Conservation (phyloP, 30 jellyfish, hydroid and myxozoan species). For the Turritopsis rubra region DNA sequence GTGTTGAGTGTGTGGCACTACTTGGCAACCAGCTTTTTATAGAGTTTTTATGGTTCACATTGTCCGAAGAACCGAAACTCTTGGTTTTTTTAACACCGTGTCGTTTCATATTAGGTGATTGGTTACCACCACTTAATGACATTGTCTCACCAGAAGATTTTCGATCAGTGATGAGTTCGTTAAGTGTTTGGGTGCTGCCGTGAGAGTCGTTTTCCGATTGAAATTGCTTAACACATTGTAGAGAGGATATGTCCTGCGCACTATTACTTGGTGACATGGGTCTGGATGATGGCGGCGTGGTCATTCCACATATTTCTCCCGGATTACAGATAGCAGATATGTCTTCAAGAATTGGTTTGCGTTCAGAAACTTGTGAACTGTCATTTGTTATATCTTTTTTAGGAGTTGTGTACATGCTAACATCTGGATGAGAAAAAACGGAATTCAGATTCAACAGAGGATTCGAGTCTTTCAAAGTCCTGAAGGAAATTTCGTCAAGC, state of each 20-base stretch:
- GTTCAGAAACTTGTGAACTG: slow-evolving; percentile 13
- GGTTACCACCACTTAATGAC: slow-evolving; percentile 2
- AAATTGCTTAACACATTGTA: slow-evolving; percentile 36
- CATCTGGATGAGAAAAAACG: slow-evolving; percentile 12
- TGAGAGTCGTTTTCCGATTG: slow-evolving; percentile 35
- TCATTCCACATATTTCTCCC: slow-evolving; percentile 65
- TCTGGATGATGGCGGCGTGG: slow-evolving; percentile 90
- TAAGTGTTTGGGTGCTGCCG: slow-evolving; percentile 27
- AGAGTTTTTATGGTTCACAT: slow-evolving; percentile 20
- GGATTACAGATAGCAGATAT: slow-evolving; percentile 65
- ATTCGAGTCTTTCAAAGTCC: background rate
- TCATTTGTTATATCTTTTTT: background rate
- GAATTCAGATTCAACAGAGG: background rate
- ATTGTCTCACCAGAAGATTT: slow-evolving; percentile 48
- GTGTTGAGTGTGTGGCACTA: slow-evolving; percentile 30
- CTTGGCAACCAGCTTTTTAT: slow-evolving; percentile 28
- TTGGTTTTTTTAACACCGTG: slow-evolving; percentile 5
- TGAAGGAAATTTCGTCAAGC: background rate
- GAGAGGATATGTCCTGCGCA: slow-evolving; percentile 55
- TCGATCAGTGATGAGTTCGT: slow-evolving; percentile 29
- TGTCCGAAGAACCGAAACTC: slow-evolving; percentile 15
- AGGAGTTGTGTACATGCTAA: slow-evolving; percentile 5
- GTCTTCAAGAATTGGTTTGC: background rate
- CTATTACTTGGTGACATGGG: slow-evolving; percentile 83
- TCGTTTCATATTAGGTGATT: slow-evolving; percentile 14